A percentile compares a stretch with the other conserved stretches of the same genome.
phyloP scores from a whole-genome alignment of 1,140 invertebrate species.

The Probaryconus sp. region DNA sequence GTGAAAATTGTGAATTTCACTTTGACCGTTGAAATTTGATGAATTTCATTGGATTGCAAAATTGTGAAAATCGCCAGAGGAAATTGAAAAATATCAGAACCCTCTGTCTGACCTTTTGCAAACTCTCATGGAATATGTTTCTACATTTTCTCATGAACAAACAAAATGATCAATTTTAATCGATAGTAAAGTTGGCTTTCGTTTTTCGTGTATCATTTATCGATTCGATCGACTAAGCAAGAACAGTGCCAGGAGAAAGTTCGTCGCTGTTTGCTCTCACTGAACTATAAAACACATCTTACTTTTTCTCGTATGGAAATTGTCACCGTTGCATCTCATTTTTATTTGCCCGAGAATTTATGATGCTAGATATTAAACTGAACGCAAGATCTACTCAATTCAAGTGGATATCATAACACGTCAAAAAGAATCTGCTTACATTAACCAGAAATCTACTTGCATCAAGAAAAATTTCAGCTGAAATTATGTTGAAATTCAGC shows the following conservation, averaged over 20 bases:
- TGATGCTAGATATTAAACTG: background rate
- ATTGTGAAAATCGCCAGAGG: background rate
- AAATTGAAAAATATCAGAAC: constrained; percentile 25
- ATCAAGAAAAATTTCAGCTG: no score
- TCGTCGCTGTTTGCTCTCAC: constrained; percentile 51
- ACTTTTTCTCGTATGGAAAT: constrained; percentile 46
- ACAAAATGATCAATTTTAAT: constrained; percentile 56
- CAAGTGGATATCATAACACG: no score
- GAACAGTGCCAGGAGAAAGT: constrained; percentile 60
- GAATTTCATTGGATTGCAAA: no score
- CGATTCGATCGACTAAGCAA: constrained; percentile 60
- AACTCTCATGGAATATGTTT: constrained; percentile 11
- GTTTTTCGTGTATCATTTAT: constrained; percentile 60
- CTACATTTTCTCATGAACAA: constrained; percentile 45
- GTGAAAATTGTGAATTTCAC: no score
- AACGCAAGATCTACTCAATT: no score
- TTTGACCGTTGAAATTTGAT: no score
- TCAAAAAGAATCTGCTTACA: no score
- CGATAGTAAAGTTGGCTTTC: constrained; percentile 55
- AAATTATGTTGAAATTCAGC: no score
- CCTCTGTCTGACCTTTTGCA: no score
- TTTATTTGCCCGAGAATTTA: background rate
- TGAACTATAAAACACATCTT: constrained; percentile 57
- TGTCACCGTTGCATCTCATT: constrained; percentile 38
- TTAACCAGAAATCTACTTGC: no score